Evolutionary conservation across 2,888 invertebrate species (phyloP).

Genomic region (Drymonia ruficornis): DNA sequence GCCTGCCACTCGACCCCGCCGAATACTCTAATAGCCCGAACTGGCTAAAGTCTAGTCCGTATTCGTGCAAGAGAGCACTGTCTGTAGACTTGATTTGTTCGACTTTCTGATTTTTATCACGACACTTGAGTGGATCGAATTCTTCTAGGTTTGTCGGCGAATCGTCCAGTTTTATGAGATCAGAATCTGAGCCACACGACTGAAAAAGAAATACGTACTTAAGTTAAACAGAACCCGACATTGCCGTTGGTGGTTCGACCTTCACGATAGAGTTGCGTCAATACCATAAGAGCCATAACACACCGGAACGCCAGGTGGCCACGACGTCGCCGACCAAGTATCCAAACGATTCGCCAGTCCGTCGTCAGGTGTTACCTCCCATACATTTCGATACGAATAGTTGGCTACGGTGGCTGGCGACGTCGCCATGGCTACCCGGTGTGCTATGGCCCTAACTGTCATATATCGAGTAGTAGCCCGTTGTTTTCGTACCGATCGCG

Average conservation of each 20-base stretch:
- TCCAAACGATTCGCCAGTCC: no score
- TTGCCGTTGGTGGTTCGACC: conserved; percentile 4
- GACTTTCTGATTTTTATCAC: conserved; percentile 62
- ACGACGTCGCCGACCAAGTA: no score
- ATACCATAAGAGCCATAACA: no score
- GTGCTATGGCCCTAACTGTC: no score
- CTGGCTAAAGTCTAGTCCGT: conserved; percentile 88
- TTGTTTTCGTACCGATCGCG: no score
- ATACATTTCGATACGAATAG: no score
- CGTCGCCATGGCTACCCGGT: no score
- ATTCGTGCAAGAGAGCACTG: conserved; percentile 89
- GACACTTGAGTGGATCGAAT: conserved; percentile 74
- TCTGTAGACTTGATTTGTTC: conserved; percentile 80
- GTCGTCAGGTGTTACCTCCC: no score
- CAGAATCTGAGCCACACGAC: conserved; percentile 73
- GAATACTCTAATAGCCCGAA: conserved; percentile 78
- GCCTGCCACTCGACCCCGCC: conserved; percentile 51
- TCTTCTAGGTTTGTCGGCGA: conserved; percentile 73
- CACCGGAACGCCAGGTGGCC: no score
- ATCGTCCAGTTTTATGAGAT: conserved; percentile 78
- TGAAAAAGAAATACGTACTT: conserved; percentile 70
- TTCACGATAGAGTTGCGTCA: neutral
- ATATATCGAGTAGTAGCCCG: no score
- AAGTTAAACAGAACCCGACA: conserved; percentile 49
- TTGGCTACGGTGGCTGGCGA: no score